Evolutionary conservation across 2,113 vertebrate species (phyloP), one percentile per base, ranked within the genome.

Genomic region (Notechis scutatus): DNA sequence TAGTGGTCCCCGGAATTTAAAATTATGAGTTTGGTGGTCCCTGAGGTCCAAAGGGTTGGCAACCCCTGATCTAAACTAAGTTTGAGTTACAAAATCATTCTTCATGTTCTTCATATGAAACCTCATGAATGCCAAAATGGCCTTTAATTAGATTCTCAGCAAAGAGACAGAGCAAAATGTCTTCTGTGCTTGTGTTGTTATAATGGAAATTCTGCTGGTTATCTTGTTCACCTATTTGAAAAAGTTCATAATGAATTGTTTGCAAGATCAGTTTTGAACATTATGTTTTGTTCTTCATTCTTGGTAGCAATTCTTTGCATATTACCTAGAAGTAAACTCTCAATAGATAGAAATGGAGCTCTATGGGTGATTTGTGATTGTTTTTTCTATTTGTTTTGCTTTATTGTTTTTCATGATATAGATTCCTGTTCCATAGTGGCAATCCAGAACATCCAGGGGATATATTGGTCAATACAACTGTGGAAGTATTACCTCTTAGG

Each of bases 381-480:
- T 55, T 52, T 54, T 90, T 81, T 21, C 90, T n/a, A 29, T 50
- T 39, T 91, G 20, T 26, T 90, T 88, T n/a, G 52, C 26, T 88
- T n/a, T n/a, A 54, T 20, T n/a, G 0, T 24, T 93, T 96, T 90
- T 90, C 9, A 69, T 97, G 96, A 81, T 97, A 3, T 95, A 99
- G 99, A 97, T 99, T 99, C 95, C 97, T 99, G 93, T 99, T 99
- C 97, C 99, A 99, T 92, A 99, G 99, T 92, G 99, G 99, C 88
- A 99, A 99, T 96, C 98, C 98, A 96, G 99, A 99, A 93, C 99
- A 99, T 91, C 99, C 99, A 26, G 99, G 98, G 91, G 99, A 99
- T 96, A 98, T 98, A 96, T 98, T 99, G 57, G 96, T 98, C 90
- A 99, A 99, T 96, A 99, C 99, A 39, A 99, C 98, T 3, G 99